These are phyloP conservation scores for Araneus ventricosus DNA, from an alignment of 1,140 invertebrate species.

Conservation along the genomic window DNA sequence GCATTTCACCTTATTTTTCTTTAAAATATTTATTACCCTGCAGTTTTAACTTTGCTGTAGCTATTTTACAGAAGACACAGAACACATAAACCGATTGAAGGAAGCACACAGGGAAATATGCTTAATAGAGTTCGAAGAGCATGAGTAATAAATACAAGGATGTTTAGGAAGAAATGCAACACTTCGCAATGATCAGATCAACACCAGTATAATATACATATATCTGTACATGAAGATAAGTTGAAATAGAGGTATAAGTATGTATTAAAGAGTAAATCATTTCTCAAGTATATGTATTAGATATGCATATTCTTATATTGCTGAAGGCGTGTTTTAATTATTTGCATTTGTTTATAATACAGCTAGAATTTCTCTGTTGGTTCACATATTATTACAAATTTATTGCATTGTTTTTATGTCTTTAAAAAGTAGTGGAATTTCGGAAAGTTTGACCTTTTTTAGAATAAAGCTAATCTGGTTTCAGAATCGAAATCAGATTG, in stretches of 20 bases:
- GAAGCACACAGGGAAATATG: not conserved
- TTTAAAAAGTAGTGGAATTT: not conserved
- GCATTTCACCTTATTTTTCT: not conserved
- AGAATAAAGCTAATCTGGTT: not conserved
- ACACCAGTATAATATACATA: constrained; percentile 54
- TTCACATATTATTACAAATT: not conserved
- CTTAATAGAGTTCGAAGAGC: not conserved
- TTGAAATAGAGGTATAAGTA: constrained; percentile 45
- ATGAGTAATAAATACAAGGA: constrained; percentile 42
- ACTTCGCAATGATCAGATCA: not conserved
- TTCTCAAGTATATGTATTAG: not conserved
- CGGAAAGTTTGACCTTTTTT: not conserved
- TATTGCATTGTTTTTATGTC: not conserved
- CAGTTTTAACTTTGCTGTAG: constrained; percentile 31
- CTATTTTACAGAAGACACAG: constrained; percentile 44
- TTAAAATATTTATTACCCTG: constrained; percentile 25
- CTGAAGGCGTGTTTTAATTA: not conserved
- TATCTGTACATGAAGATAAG: constrained; percentile 63
- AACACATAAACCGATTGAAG: constrained; percentile 36
- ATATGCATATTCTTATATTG: not conserved
- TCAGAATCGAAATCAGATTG: not conserved
- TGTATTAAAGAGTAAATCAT: constrained; percentile 53
- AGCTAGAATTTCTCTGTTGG: not conserved
- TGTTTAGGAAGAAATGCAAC: constrained; percentile 28
- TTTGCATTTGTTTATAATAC: not conserved